Conservation (phyloP, 1,140 invertebrate species). For the Ostrea edulis region DNA sequence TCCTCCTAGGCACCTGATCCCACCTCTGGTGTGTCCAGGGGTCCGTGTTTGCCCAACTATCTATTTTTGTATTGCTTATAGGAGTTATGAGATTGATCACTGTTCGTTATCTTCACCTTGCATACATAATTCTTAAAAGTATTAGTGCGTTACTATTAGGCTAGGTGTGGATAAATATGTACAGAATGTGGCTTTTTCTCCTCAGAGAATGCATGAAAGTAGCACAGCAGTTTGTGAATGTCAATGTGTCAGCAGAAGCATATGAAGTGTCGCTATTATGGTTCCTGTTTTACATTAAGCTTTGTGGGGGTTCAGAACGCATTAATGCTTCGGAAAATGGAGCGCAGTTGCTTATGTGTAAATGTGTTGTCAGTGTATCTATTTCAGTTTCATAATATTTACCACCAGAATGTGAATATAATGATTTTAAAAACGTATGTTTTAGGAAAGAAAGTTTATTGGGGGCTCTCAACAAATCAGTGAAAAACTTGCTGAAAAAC, state of each 20-base stretch:
- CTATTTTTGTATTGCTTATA: too few species aligned
- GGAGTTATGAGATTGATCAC: too few species aligned
- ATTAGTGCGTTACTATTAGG: too few species aligned
- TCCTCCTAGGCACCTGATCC: too few species aligned
- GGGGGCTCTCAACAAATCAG: constrained; percentile 79
- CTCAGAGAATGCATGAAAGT: not conserved
- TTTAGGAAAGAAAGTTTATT: constrained; percentile 77
- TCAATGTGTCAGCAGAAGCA: constrained; percentile 75
- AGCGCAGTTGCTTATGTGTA: constrained; percentile 68
- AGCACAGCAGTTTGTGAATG: constrained; percentile 55
- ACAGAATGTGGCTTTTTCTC: not conserved
- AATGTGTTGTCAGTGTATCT: not conserved
- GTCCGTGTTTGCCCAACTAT: too few species aligned
- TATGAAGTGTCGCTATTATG: constrained; percentile 78
- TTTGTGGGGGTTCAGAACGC: constrained; percentile 71
- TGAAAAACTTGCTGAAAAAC: constrained; percentile 70
- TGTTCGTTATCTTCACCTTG: too few species aligned
- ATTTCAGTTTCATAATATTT: not conserved
- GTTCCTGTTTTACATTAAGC: constrained; percentile 78
- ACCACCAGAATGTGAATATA: not conserved
- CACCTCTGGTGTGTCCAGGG: too few species aligned
- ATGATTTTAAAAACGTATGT: not conserved
- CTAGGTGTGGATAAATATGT: too few species aligned
- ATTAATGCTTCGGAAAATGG: constrained; percentile 77
- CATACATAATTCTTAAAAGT: too few species aligned